Evolutionary conservation across 2,797 vertebrate genomes (phyloP), one percentile per base, ranked within the genome.

Genomic region (Catharus ustulatus): DNA sequence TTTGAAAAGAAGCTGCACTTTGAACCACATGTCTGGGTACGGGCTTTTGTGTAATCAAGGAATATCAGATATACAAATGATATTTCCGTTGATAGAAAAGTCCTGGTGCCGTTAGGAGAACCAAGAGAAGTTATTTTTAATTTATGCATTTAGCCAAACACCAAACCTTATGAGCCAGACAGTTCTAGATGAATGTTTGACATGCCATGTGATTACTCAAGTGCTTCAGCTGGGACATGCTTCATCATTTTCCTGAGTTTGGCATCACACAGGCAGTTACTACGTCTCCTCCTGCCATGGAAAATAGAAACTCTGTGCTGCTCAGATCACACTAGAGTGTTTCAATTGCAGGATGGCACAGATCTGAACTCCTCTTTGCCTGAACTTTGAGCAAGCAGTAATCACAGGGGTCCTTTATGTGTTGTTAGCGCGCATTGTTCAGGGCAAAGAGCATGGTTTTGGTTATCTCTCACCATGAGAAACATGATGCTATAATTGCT

Each of bases 121-220:
- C 6, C 19, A 49, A 21, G 21, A 89, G 24, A 74, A 71, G 21
- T 54, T 78, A 34, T 32, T 93, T 81, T 93, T 68, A 68, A 90
- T 91, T 69, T 69, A 79, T 81, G 29, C 51, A 40, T 81, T 84
- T 88, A 69, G 46, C 54, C 51, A 78, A 93, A 57, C 43, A 67
- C 16, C n/a, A 85, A 51, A 29, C 51, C 17, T 62, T 48, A 43
- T 15, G 30, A 90, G 36, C n/a, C 79, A 84, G 76, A 54, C 21
- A 54, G 48, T 54, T 90, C 57, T 36, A 32, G 72, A 29, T 4
- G 27, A 85, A 48, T 5, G 3, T 64, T 74, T 78, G 75, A 80
- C n/a, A 71, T 51, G 32, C n/a, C 75, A 80, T 11, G 21, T 43
- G 75, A 76, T 83, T 83, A 54, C 57, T 68, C 64, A 72, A 67